Evolutionary conservation across 2,888 invertebrate genomes (phyloP).

Genomic region (Coelogynopora nodosa): DNA sequence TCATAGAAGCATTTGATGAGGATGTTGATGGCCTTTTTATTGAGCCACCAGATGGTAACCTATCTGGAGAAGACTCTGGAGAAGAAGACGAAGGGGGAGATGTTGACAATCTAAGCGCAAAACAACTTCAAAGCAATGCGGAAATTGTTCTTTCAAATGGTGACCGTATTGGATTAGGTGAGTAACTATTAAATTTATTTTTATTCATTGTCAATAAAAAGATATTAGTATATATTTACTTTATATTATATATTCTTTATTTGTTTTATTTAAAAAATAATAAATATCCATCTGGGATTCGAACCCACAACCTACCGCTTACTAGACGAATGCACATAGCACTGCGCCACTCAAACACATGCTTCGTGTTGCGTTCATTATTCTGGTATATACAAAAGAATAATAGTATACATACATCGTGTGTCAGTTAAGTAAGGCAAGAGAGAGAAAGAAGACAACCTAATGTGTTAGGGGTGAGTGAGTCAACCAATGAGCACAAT

Average conservation of each 20-base stretch:
- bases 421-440: too few species aligned
- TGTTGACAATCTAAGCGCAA: constrained; percentile 6
- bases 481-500: too few species aligned
- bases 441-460: too few species aligned
- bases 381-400: too few species aligned
- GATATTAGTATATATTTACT: not conserved
- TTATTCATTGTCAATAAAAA: too few species aligned
- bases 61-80: constrained; percentile 1
- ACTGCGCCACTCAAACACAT: not conserved
- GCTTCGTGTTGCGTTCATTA: not conserved
- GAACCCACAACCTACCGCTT: not conserved
- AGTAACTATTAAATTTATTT: not conserved
- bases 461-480: too few species aligned
- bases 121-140: not conserved
- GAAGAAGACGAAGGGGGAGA: not conserved
- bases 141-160: constrained; percentile 8
- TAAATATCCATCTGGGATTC: not conserved
- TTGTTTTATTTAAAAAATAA: not conserved
- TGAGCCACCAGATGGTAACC: not conserved
- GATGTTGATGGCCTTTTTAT: constrained; percentile 16
- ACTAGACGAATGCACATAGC: not conserved
- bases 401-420: too few species aligned
- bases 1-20: constrained; percentile 15
- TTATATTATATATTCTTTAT: not conserved
- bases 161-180: not conserved